These are phyloP conservation scores for Syngnathoides biaculeatus DNA, from an alignment of 2,113 vertebrate species.

Conservation along the genomic window DNA sequence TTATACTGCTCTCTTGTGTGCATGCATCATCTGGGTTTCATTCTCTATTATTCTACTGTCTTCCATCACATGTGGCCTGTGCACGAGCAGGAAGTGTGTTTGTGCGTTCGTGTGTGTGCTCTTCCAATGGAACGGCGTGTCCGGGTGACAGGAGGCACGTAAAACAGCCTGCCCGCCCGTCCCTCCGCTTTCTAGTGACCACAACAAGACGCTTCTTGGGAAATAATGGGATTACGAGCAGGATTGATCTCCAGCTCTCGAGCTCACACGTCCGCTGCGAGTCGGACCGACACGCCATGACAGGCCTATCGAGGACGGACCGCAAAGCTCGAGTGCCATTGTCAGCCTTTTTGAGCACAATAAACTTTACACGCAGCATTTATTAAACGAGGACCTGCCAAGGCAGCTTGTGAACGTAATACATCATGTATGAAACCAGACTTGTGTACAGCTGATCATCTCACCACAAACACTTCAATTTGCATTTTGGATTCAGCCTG, in stretches of 20 bases:
- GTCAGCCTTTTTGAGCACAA: slow-evolving; percentile 21
- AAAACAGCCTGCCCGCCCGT: slow-evolving; percentile 8
- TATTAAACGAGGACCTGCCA: slow-evolving; percentile 34
- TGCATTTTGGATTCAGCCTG: background rate
- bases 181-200: background rate
- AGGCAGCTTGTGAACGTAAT: slow-evolving; percentile 19
- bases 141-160: slow-evolving; percentile 29
- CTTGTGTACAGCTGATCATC: background rate
- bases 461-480: background rate
- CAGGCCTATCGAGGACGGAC: slow-evolving; percentile 33
- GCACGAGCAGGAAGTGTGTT: slow-evolving; percentile 21
- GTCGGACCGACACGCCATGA: slow-evolving; percentile 25
- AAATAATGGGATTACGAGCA: slow-evolving; percentile 62
- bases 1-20: slow-evolving; percentile 7
- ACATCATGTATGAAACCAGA: slow-evolving; percentile 10
- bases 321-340: slow-evolving; percentile 44
- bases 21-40: slow-evolving; percentile 6
- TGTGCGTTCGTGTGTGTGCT: slow-evolving; percentile 17
- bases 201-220: slow-evolving; percentile 43
- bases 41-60: slow-evolving; percentile 2
- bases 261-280: slow-evolving; percentile 42
- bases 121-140: slow-evolving; percentile 27
- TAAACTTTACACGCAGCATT: slow-evolving; percentile 42
- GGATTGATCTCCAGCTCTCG: slow-evolving; percentile 53
- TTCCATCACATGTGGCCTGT: slow-evolving; percentile 20